Base-by-base conservation (phyloP, 1,140 invertebrate genomes). In the Drosophila tropicalis region DNA sequence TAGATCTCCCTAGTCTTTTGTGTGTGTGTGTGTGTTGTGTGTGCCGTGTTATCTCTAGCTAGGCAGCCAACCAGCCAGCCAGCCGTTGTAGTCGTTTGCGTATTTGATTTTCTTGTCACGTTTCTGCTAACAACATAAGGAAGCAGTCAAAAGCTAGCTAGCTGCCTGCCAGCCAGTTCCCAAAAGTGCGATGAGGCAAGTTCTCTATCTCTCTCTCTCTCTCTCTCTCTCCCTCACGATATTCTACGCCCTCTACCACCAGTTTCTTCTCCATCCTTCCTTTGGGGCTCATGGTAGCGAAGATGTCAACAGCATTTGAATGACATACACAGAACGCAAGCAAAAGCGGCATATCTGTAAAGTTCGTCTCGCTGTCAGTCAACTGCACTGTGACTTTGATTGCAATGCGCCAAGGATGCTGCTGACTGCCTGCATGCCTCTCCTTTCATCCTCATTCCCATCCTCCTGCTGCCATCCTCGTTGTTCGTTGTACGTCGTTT, bases 21-120 rank as follows among this genome's bases (percentile, higher is more conserved):
- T 68, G 39, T 29, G 54, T 40, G 56, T 56, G 41, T 67, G 56
- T 76, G 76, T 68, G 32, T 19, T 44, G 64, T 9, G 32, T 47
- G 17, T 40, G 57, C 10, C 60, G 60, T 58, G 29, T 22, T 44
- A 70, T 76, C 39, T 70, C 44, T 51, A 51, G 44, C 44, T 47
- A 47, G 44, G 15, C 44, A 47, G 44, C 17, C 10, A 5, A 1
- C 62, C 34, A n/a, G 25, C 39, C 40, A 29, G 7, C 22, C 39
- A 58, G 56, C 41, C 61, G 47, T 58, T 76, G 76, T 71, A 55
- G 73, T 80, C 78, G 75, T 80, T 82, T 89, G 80, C 84, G 83
- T 83, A 81, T 87, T 87, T 87, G 84, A 87, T 89, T 87, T 87
- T 89, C 84, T 84, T 87, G 84, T 87, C 84, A 87, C 84, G 84